Percentiles rank a stretch among this genome's conserved stretches.
phyloP scores from a whole-genome alignment of 2,113 vertebrate species.

The Dolichallabes microphthalmus region DNA sequence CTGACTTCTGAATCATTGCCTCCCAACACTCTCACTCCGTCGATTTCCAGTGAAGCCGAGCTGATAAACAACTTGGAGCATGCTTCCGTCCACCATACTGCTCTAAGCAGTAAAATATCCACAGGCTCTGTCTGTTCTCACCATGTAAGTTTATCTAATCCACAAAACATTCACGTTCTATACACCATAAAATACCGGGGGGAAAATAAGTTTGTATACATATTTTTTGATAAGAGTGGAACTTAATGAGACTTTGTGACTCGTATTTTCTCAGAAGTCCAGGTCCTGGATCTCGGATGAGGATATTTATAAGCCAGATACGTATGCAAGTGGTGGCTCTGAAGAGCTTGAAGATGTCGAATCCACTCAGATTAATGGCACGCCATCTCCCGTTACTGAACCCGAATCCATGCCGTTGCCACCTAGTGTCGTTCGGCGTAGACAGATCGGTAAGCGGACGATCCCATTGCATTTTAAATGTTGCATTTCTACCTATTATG shows the following conservation, averaged over 20 bases:
- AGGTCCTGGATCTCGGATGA: slow-evolving; percentile 91
- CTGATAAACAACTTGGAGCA: not conserved
- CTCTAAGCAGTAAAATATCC: slow-evolving; percentile 52
- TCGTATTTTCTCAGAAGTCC: slow-evolving; percentile 67
- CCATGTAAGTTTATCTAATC: slow-evolving; percentile 57
- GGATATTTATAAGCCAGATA: slow-evolving; percentile 82
- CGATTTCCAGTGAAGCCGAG: not conserved
- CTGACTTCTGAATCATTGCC: not conserved
- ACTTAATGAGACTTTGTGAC: not conserved
- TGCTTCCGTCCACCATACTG: slow-evolving; percentile 28
- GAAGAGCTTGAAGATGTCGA: slow-evolving; percentile 36
- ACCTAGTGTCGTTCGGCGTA: slow-evolving; percentile 82
- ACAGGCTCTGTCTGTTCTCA: slow-evolving; percentile 62
- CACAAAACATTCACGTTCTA: not conserved
- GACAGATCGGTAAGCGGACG: slow-evolving; percentile 81
- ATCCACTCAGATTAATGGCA: slow-evolving; percentile 28
- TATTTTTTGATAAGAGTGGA: not conserved
- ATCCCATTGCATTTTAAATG: not conserved
- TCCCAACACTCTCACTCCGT: not conserved
- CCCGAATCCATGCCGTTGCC: slow-evolving; percentile 36
- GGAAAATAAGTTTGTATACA: not conserved
- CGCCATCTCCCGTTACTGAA: slow-evolving; percentile 37
- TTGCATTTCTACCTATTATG: not conserved
- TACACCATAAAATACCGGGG: too few relatives aligned
- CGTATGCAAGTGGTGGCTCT: slow-evolving; percentile 31